phyloP scores from a whole-genome alignment of 2,888 invertebrate genomes.

The Gisinianus flammeolus region DNA sequence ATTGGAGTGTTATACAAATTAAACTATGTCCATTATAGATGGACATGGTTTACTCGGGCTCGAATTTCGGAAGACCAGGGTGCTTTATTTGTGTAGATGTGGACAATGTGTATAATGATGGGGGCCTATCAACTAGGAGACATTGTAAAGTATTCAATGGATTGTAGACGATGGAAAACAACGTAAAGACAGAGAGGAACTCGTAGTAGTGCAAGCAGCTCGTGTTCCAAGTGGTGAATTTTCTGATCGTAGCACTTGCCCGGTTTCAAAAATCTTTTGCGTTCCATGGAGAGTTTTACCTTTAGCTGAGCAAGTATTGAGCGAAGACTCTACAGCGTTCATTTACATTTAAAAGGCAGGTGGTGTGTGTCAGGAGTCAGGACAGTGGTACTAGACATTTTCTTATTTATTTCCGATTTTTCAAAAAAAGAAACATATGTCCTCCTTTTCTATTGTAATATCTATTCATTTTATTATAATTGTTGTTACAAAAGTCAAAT shows the following conservation, averaged over 20 bases:
- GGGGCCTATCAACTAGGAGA: background rate
- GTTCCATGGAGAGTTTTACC: slow-evolving; percentile 2
- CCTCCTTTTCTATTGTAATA: too few species aligned
- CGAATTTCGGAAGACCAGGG: too few species aligned
- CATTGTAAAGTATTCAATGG: background rate
- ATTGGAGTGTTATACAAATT: too few species aligned
- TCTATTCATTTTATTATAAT: too few species aligned
- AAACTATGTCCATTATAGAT: slow-evolving; percentile 8
- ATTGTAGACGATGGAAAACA: background rate
- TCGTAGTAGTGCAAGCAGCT: slow-evolving; percentile 26
- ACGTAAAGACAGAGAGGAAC: slow-evolving; percentile 18
- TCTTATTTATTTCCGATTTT: background rate
- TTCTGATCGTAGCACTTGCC: slow-evolving; percentile 33
- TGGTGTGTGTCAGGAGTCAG: background rate
- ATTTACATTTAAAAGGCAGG: background rate
- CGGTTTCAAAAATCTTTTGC: slow-evolving; percentile 37
- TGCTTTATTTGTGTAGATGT: too few species aligned
- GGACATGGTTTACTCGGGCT: background rate
- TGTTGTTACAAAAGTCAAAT: too few species aligned
- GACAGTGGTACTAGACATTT: background rate
- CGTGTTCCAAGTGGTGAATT: slow-evolving; percentile 28
- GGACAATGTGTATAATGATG: background rate
- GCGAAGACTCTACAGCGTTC: background rate
- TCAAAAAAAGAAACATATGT: too few species aligned
- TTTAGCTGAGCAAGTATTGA: background rate